Base-by-base conservation (phyloP, 2,888 invertebrate species). In the Chrysolina haemoptera region DNA sequence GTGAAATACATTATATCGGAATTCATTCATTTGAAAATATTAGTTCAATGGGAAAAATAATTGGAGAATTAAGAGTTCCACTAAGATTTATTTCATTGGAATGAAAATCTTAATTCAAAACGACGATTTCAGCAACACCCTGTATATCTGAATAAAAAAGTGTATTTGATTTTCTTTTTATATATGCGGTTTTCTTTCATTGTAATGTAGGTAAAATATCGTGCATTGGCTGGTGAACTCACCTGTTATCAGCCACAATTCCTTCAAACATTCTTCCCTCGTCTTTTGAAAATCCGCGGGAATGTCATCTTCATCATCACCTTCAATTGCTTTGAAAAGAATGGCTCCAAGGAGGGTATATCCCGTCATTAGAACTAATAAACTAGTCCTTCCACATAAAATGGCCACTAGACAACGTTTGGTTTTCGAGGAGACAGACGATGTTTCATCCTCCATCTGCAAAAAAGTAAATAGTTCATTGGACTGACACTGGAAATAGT, bases 201-300 rank as follows among this genome's bases (percentile, higher is more conserved):
- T n/a, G n/a, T n/a, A n/a, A n/a, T n/a, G 27, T 27, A 27, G 27
- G 27, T n/a, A 27, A 27, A 27, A 27, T 27, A 27, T 27, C 27
- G 5, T 1, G 27, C 27, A 27, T 5, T 3, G 27, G 5, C 1
- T 27, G 27, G 27, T 27, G 27, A 27, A 27, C 27, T 89, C 83
- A 94, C 95, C 94, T 91, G 94, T 94, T 81, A 94, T 94, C 78
- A 93, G 92, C 94, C 94, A 94, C 14, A 95, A 90, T 85, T 94
- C 94, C 80, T 91, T 91, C 79, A 94, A 86, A 80, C 94, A 94
- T 67, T 88, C 88, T 79, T 88, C 88, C 65, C 88, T 81, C 75
- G 86, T 87, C 63, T 85, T 86, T 72, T 87, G 86, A 64, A 87
- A 86, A 70, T 83, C 81, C 6, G 83, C 83, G 27, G 84, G 84